These are phyloP conservation scores for Penaeus chinensis DNA, from an alignment of 1,140 invertebrate species.

Conservation along the genomic window DNA sequence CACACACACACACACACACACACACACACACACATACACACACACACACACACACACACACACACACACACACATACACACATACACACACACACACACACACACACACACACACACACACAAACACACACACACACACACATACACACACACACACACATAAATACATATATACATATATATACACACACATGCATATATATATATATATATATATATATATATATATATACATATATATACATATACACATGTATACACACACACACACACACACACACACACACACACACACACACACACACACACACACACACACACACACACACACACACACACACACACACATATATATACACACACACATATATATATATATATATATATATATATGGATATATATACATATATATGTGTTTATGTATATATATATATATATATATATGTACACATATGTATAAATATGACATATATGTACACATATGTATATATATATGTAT, in stretches of 20 bases:
- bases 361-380: not conserved
- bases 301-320: not conserved
- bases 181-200: not conserved
- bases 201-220: not conserved
- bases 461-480: not conserved
- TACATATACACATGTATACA: too few relatives aligned
- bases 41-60: slow-evolving; percentile 15
- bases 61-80: not conserved
- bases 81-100: not conserved
- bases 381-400: not conserved
- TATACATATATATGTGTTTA: not conserved
- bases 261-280: too few relatives aligned
- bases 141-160: not conserved
- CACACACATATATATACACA: not conserved
- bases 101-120: slow-evolving; percentile 10
- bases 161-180: not conserved
- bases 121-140: slow-evolving; percentile 8
- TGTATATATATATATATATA: not conserved
- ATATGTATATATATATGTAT: not conserved
- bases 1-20: slow-evolving; percentile 15
- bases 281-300: not conserved
- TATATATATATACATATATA: too few relatives aligned
- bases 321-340: not conserved
- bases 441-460: not conserved
- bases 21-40: slow-evolving; percentile 9